A percentile compares a stretch with the other conserved stretches of the same genome.
phyloP scores from a whole-genome alignment of 1,140 invertebrate species.

The Rhynchophorus ferrugineus region DNA sequence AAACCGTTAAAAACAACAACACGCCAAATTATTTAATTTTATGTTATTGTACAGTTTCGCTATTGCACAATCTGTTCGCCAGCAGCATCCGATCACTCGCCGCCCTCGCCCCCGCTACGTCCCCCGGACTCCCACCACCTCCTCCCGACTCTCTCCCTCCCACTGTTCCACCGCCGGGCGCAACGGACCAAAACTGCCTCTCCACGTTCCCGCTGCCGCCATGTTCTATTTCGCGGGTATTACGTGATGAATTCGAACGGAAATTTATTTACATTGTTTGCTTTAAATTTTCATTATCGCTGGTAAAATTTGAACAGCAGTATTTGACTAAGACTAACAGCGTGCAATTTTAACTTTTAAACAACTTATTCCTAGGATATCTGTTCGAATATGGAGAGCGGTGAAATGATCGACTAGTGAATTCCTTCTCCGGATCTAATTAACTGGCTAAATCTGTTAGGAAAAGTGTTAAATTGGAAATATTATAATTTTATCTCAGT shows the following conservation, averaged over 20 bases:
- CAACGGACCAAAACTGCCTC: not conserved
- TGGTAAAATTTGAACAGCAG: conserved; percentile 13
- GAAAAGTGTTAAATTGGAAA: no score
- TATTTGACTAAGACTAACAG: conserved; percentile 9
- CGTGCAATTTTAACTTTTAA: conserved; percentile 15
- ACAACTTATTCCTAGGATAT: conserved; percentile 6
- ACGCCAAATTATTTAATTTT: not conserved
- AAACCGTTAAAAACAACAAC: not conserved
- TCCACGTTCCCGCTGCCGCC: not conserved
- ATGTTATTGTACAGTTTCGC: not conserved
- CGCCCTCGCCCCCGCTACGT: not conserved
- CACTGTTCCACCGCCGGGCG: no score
- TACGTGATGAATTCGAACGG: conserved; percentile 16
- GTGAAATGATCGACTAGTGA: no score
- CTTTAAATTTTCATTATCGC: conserved; percentile 18
- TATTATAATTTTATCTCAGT: no score
- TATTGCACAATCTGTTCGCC: not conserved
- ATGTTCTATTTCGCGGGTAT: conserved; percentile 1
- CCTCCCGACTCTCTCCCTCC: not conserved
- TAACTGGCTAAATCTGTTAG: no score
- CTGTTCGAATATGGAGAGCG: no score
- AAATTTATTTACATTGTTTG: conserved; percentile 18
- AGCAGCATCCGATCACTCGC: not conserved
- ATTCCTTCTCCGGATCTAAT: no score
- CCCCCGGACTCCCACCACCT: not conserved